These are phyloP conservation scores for Sinodicranocentrus sp. DNA, from an alignment of 2,888 invertebrate genomes.

Conservation along the genomic window DNA sequence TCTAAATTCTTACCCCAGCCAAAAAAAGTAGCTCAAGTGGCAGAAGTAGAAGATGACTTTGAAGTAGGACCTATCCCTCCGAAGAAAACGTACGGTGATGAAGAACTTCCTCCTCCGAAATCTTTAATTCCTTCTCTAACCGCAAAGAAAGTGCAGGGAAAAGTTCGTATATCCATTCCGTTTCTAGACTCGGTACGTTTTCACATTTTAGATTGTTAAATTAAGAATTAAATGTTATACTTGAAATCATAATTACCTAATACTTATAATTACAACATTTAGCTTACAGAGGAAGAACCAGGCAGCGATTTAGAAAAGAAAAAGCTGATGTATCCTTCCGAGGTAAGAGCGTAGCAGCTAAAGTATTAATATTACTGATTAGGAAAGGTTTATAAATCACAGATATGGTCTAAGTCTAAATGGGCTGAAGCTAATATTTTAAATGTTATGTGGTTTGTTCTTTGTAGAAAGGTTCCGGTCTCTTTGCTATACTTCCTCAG, in stretches of 20 bases:
- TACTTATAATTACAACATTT: no score
- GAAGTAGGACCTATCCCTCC: slow-evolving; percentile 75
- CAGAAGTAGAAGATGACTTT: slow-evolving; percentile 14
- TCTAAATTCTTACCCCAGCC: slow-evolving; percentile 46
- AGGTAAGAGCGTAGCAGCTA: no score
- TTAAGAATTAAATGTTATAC: no score
- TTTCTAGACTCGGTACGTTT: slow-evolving; percentile 83
- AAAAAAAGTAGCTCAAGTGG: slow-evolving; percentile 29
- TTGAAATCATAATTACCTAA: no score
- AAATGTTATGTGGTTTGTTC: slow-evolving; percentile 6
- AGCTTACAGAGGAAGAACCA: slow-evolving; percentile 77
- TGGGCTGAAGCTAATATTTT: background rate
- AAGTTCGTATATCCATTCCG: slow-evolving; percentile 85
- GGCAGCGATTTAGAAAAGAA: no score
- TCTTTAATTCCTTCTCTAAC: slow-evolving; percentile 44
- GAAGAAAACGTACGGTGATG: slow-evolving; percentile 74
- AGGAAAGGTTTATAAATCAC: no score
- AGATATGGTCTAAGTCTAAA: slow-evolving; percentile 79
- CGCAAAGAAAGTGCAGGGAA: slow-evolving; percentile 77
- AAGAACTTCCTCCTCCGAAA: slow-evolving; percentile 68
- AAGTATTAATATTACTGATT: no score
- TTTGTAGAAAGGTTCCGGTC: slow-evolving; percentile 83
- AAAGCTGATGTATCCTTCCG: no score
- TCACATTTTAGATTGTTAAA: slow-evolving; percentile 5
- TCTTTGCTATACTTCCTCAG: slow-evolving; percentile 85